Conservation (phyloP, 2,113 vertebrate species). For the Alces alces region DNA sequence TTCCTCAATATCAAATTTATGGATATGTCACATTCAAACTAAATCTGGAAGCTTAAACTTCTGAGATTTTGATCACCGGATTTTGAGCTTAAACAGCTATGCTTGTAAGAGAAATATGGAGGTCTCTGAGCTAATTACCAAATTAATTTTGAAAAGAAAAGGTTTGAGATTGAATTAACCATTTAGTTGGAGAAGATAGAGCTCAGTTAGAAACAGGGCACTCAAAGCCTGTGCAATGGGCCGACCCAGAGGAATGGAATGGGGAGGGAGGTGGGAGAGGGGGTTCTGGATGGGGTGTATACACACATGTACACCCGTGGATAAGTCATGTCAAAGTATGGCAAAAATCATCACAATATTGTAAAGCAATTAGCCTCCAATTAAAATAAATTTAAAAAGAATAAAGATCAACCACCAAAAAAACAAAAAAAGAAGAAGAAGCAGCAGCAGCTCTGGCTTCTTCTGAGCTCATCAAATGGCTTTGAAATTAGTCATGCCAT, state of each 20-base stretch:
- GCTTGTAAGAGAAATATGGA: not conserved
- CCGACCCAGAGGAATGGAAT: not conserved
- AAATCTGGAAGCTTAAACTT: not conserved
- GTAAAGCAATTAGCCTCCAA: not conserved
- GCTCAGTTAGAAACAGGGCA: not conserved
- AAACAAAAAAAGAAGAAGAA: not conserved
- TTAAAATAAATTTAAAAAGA: not conserved
- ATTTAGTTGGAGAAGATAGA: not conserved
- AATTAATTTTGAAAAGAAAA: constrained; percentile 7
- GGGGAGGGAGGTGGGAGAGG: not conserved
- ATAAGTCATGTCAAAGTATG: not conserved
- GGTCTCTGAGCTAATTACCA: not conserved
- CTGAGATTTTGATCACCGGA: not conserved
- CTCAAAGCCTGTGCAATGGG: not conserved
- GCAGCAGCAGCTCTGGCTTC: not conserved
- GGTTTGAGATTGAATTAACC: not conserved
- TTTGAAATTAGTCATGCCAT: not conserved
- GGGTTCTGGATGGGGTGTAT: not conserved
- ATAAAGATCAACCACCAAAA: not conserved
- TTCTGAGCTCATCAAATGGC: not conserved
- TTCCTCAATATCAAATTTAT: not conserved
- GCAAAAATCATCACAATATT: not conserved
- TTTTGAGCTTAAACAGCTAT: not conserved
- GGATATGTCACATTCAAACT: not conserved
- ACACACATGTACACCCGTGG: not conserved